These are phyloP conservation scores for Gobio occitaniae DNA, from an alignment of 2,797 vertebrate genomes.

Conservation along the genomic window DNA sequence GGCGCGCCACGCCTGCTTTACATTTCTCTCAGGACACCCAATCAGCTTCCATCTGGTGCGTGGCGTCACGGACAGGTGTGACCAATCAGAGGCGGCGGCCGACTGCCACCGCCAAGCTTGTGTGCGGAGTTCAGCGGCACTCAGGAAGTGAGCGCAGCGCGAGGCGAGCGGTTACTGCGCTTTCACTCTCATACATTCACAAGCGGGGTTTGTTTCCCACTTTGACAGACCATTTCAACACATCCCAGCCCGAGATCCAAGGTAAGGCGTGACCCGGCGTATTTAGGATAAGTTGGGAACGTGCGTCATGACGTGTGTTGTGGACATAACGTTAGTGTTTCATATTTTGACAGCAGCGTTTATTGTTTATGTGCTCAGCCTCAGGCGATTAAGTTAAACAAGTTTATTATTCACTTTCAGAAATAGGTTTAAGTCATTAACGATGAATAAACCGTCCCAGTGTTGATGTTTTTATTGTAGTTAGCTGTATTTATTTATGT, in stretches of 20 bases:
- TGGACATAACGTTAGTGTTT: background rate
- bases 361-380: background rate
- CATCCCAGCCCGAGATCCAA: background rate
- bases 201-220: background rate
- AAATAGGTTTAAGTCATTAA: background rate
- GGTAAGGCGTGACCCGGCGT: background rate
- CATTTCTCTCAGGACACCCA: constrained; percentile 50
- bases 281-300: background rate
- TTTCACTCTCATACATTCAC: constrained; percentile 25
- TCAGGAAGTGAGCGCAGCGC: constrained; percentile 59
- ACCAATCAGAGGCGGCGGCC: constrained; percentile 60
- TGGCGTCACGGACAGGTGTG: constrained; percentile 54
- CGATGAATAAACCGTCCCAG: background rate
- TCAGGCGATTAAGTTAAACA: background rate
- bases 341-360: constrained; percentile 14
- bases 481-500: background rate
- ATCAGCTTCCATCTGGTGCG: constrained; percentile 38
- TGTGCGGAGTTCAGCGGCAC: constrained; percentile 59
- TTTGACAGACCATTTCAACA: background rate
- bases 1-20: constrained; percentile 31
- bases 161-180: constrained; percentile 26
- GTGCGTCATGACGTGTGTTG: background rate
- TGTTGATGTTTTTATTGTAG: background rate
- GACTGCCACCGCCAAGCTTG: constrained; percentile 68
- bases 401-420: background rate